Base-by-base conservation (phyloP, 2,888 invertebrate species). In the Sacculina carcini region DNA sequence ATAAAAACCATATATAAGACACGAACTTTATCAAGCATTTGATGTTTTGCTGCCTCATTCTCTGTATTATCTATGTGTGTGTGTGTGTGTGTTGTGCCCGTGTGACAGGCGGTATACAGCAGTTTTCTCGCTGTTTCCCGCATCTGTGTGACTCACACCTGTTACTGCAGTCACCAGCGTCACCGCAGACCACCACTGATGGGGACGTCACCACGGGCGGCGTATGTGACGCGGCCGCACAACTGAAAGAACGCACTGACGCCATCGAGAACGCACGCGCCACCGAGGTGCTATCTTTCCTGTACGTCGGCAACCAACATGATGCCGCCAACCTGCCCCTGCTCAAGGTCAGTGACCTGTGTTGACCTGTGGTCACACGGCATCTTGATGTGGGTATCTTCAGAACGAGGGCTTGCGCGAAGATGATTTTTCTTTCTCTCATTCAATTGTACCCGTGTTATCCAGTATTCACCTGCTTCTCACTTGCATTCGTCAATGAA, bases 281-380 rank as follows among this genome's bases (percentile, higher is more conserved):
- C 56, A 79, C 82, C 54, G 71, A 78, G 62, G 78, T 84, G 51
- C 71, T 84, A 59, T 81, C 83, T 49, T 80, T 78, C 67, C 71
- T 84, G 58, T 78, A 78, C 66, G 73, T 84, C 59, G 84, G 84
- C 59, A 84, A 83, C 67, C 80, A 79, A 61, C 71, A 75, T 58
- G 82, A 84, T 66, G 82, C 83, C 34, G 74, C 76, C 47, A 78
- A 82, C 66, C 69, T 75, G 54, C 71, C 73, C 58, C 69, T 75
- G 56, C 71, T 83, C 51, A 66, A 69, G 56, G 71, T 71, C 38
- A 44, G 52, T 9, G 14, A 3, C 23, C 4, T 19, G 23, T 28
- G 5, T 32, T 26, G 34, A 34, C 34, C n/a, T n/a, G n/a, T n/a
- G n/a, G n/a, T n/a, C n/a, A n/a, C n/a, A n/a, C n/a, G n/a, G n/a